Conservation (phyloP, 2,888 invertebrate species). For the Leucoptera coffeella region DNA sequence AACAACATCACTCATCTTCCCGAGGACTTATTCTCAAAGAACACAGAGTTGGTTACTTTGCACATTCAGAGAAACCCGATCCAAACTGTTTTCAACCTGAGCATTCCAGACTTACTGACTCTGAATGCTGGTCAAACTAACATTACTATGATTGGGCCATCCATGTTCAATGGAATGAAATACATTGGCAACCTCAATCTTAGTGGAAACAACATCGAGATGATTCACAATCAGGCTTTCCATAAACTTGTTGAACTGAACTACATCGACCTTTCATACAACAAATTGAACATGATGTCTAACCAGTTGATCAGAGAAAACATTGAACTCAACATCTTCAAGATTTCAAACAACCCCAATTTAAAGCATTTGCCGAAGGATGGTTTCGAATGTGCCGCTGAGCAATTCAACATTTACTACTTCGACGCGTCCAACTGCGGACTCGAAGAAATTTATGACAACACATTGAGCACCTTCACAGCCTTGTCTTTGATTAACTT, state of each 20-base stretch:
- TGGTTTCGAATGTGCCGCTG: constrained; percentile 58
- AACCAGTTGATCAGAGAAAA: constrained; percentile 65
- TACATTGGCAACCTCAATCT: constrained; percentile 61
- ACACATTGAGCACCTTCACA: constrained; percentile 66
- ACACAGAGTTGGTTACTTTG: constrained; percentile 60
- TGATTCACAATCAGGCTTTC: constrained; percentile 65
- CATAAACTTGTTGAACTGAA: constrained; percentile 58
- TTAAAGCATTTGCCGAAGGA: constrained; percentile 60
- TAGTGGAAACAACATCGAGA: constrained; percentile 62
- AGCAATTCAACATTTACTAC: constrained; percentile 57
- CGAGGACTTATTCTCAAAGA: constrained; percentile 58
- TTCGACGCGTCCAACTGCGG: constrained; percentile 73
- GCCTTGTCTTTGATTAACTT: constrained; percentile 61
- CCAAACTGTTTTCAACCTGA: constrained; percentile 54
- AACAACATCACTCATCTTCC: constrained; percentile 62
- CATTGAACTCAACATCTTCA: constrained; percentile 60
- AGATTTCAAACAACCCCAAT: constrained; percentile 64
- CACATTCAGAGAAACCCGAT: constrained; percentile 66
- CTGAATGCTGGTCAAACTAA: constrained; percentile 65
- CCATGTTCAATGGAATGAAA: constrained; percentile 59
- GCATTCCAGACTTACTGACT: constrained; percentile 57
- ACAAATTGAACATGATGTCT: constrained; percentile 61
- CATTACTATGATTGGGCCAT: constrained; percentile 58
- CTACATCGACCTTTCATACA: constrained; percentile 68
- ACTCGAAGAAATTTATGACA: constrained; percentile 54